A percentile compares a stretch with the other conserved stretches of the same genome.
These are phyloP conservation scores for Malthinus seriepunctatus DNA, from an alignment of 2,888 invertebrate species.

Conservation along the genomic window DNA sequence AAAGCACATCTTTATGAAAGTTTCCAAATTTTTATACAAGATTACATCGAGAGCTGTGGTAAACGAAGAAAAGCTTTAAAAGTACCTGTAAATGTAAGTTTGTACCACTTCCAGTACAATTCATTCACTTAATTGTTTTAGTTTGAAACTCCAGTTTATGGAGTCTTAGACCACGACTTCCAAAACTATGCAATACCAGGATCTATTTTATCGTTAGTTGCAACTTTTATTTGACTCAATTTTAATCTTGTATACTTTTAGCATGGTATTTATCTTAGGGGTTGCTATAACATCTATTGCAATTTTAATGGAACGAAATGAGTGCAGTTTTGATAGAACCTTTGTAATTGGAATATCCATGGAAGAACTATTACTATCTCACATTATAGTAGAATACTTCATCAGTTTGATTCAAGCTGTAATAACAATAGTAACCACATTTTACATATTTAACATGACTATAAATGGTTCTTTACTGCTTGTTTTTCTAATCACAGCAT, in stretches of 20 bases:
- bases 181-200: slow-evolving; percentile 77
- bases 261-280: slow-evolving; percentile 2
- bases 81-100: slow-evolving; percentile 64
- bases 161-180: slow-evolving; percentile 69
- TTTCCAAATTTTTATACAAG: slow-evolving; percentile 71
- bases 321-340: slow-evolving; percentile 1
- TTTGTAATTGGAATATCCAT: slow-evolving; percentile 2
- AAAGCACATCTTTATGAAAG: slow-evolving; percentile 73
- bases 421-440: slow-evolving; percentile 78
- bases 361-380: slow-evolving; percentile 18
- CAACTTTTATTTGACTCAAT: background rate
- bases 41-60: slow-evolving; percentile 65
- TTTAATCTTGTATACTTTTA: background rate
- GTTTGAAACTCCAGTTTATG: slow-evolving; percentile 7
- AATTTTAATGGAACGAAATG: slow-evolving; percentile 15
- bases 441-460: slow-evolving; percentile 76
- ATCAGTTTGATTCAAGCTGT: slow-evolving; percentile 48
- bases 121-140: background rate
- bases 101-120: background rate
- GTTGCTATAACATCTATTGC: slow-evolving; percentile 3
- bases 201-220: background rate
- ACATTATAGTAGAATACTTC: background rate
- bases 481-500: slow-evolving; percentile 74
- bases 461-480: slow-evolving; percentile 74
- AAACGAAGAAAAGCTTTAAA: slow-evolving; percentile 65